Evolutionary conservation across 2,113 vertebrate genomes (phyloP), one percentile per base, ranked within the genome.

Genomic region (Oncorhynchus masou): DNA sequence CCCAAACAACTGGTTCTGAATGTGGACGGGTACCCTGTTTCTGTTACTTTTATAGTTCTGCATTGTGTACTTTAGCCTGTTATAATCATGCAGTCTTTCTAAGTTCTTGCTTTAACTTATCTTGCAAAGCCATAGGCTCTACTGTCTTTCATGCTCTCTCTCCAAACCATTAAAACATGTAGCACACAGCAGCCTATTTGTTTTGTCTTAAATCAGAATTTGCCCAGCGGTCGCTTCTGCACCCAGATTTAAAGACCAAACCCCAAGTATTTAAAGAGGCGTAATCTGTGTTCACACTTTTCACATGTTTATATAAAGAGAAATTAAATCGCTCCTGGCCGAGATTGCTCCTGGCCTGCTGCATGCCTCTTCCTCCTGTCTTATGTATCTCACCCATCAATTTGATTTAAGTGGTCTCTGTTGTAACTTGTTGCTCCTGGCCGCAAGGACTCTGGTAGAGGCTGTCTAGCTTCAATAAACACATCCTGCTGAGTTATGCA

Each of bases 271-370:
- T 87, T 82, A 83, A 45, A 45, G 80, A 81, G 25, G 31, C 68
- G 69, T 88, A 73, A 84, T 57, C 73, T 81, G 71, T 84, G 80
- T 88, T 90, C 80, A 81, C 73, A 82, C 80, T 76, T 84, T 89
- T 83, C 68, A 71, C 60, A 78, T 90, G 90, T 92, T 91, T 92
- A 91, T 83, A 81, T 84, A 91, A 68, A 86, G 78, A 85, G 77
- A 87, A 83, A 84, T 85, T 20, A 83, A 86, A 86, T 87, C 8
- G 39, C 39, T 45, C 39, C 39, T 7, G 34, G 31, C 31, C 31
- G 6, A 6, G 31, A 34, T 34, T 48, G 77, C 84, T 79, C 8
- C 84, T 87, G 84, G 88, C 87, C 51, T 54, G 51, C 70, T 71
- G 73, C 80, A 75, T 82, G 81, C 72, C 70, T 88, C 79, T 77